Evolutionary conservation across 2,113 vertebrate species (phyloP).

Genomic region (Ariopsis seemanni): DNA sequence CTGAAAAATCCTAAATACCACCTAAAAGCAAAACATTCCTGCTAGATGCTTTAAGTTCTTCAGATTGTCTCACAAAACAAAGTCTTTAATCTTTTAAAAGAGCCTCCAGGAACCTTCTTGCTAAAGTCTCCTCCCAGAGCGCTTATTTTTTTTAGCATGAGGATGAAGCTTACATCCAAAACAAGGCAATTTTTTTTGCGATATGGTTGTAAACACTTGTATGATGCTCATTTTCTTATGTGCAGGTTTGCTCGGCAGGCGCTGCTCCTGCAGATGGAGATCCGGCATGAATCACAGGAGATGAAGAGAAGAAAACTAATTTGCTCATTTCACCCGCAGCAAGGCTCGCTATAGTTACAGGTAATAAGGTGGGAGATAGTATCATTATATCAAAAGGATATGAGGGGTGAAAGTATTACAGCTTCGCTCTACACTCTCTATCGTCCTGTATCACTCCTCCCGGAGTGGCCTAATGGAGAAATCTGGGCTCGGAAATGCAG

Average conservation of each 20-base stretch:
- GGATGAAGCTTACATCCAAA: not conserved
- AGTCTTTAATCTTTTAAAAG: not conserved
- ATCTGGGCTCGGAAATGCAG: constrained; percentile 27
- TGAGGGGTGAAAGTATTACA: constrained; percentile 47
- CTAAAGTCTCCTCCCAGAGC: not conserved
- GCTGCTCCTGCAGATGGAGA: not conserved
- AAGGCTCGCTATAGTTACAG: constrained; percentile 25
- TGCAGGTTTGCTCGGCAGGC: not conserved
- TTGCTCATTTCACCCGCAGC: constrained; percentile 40
- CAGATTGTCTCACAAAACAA: not conserved
- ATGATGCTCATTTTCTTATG: not conserved
- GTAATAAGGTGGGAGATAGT: constrained; percentile 49
- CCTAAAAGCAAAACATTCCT: not conserved
- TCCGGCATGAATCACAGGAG: constrained; percentile 25
- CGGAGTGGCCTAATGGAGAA: constrained; percentile 44
- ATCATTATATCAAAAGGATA: constrained; percentile 51
- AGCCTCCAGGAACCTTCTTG: not conserved
- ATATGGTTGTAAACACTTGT: not conserved
- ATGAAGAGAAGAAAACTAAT: constrained; percentile 25
- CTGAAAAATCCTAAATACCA: not conserved
- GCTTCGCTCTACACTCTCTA: constrained; percentile 29
- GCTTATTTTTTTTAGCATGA: not conserved
- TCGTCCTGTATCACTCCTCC: constrained; percentile 50
- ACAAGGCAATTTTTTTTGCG: not conserved
- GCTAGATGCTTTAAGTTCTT: not conserved